Evolutionary conservation across 1,140 invertebrate genomes (phyloP).

Genomic region (Danaus plexippus): DNA sequence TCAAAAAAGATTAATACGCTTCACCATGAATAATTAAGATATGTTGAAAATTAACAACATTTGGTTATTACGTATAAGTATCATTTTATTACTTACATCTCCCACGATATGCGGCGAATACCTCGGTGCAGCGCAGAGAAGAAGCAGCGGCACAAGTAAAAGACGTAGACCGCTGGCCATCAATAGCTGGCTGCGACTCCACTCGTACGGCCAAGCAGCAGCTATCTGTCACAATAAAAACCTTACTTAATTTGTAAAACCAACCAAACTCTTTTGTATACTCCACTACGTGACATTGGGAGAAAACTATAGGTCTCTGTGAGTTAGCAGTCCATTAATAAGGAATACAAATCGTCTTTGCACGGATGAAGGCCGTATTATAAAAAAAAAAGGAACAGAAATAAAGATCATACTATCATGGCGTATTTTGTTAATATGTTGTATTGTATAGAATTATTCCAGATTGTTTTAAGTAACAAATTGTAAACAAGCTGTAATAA

Average conservation of each 20-base stretch:
- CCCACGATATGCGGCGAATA: conserved; percentile 79
- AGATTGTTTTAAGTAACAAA: too few relatives aligned
- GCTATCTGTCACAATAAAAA: conserved; percentile 73
- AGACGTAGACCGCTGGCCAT: conserved; percentile 79
- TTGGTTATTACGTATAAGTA: too few relatives aligned
- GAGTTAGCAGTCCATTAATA: too few relatives aligned
- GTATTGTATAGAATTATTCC: too few relatives aligned
- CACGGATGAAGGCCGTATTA: conserved; percentile 1
- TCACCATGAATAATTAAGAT: conserved; percentile 1
- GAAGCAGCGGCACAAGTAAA: conserved; percentile 83
- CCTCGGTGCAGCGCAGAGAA: conserved; percentile 85
- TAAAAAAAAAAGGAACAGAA: neutral
- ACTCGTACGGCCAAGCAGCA: conserved; percentile 85
- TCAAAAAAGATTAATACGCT: neutral
- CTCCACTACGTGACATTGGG: too few relatives aligned
- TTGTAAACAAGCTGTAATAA: too few relatives aligned
- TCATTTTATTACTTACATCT: conserved; percentile 63
- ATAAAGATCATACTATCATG: too few relatives aligned
- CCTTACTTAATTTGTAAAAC: too few relatives aligned
- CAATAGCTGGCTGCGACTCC: conserved; percentile 82
- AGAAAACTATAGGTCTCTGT: too few relatives aligned
- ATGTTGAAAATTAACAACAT: neutral
- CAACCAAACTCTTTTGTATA: too few relatives aligned
- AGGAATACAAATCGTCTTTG: too few relatives aligned
- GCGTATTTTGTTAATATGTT: too few relatives aligned